Evolutionary conservation across 2,888 invertebrate genomes (phyloP).

Genomic region (Drosophila falleni): DNA sequence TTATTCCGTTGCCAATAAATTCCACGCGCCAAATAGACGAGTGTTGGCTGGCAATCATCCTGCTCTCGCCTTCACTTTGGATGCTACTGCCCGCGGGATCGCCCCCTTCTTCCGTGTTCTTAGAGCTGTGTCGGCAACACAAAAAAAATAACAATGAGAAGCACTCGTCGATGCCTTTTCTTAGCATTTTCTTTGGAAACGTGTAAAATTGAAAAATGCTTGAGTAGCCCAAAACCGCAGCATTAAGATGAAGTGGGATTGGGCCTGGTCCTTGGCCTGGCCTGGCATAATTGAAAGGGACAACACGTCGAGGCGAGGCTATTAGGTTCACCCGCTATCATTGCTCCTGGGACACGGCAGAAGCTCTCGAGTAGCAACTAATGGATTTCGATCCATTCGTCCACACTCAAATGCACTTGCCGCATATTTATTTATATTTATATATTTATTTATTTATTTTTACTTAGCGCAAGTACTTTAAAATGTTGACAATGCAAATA

Average conservation of each 20-base stretch:
- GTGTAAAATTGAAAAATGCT: constrained; percentile 82
- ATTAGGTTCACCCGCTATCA: constrained; percentile 76
- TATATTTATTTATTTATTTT: constrained; percentile 68
- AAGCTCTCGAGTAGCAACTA: constrained; percentile 53
- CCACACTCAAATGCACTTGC: constrained; percentile 25
- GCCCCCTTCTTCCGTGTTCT: neutral
- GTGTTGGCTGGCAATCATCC: constrained; percentile 45
- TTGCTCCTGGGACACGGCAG: constrained; percentile 73
- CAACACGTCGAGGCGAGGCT: constrained; percentile 79
- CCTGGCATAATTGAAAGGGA: constrained; percentile 79
- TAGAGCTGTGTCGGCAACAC: neutral
- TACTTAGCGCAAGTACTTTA: constrained; percentile 66
- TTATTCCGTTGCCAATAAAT: constrained; percentile 82
- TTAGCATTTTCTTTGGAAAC: constrained; percentile 52
- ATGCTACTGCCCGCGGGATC: constrained; percentile 51
- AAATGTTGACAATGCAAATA: constrained; percentile 56
- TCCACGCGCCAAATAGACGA: constrained; percentile 75
- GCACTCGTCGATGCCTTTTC: constrained; percentile 54
- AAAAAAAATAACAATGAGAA: constrained; percentile 65
- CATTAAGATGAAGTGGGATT: constrained; percentile 37
- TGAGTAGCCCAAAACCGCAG: constrained; percentile 68
- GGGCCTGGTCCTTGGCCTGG: constrained; percentile 19
- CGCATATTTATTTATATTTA: constrained; percentile 55
- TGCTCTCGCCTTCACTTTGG: neutral
- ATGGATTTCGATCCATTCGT: constrained; percentile 68